Base-by-base conservation (phyloP, 2,113 vertebrate genomes). In the Acrocephalus kingi region DNA sequence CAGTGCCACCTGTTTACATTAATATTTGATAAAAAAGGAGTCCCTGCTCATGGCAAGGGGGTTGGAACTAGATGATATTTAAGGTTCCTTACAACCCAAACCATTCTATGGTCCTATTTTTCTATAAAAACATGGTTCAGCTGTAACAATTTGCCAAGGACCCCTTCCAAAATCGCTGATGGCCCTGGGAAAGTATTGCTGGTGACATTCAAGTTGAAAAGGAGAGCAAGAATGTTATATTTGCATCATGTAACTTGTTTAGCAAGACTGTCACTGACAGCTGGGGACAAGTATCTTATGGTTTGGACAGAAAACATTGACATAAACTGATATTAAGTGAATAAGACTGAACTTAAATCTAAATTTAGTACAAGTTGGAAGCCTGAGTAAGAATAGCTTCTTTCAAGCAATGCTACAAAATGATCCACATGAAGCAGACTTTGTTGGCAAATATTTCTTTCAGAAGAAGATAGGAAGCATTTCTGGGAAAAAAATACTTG, bases 121-220 rank as follows among this genome's bases (percentile, higher is more conserved):
- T 69, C 63, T 49, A 43, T 7, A 45, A 71, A 85, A 89, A 59
- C 22, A 21, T 25, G 31, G 24, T 16, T 69, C 3, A 90, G 39
- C 51, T 22, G n/a, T 31, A 87, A n/a, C 3, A 63, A 78, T 43
- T 31, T 91, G 11, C 24, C 7, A 19, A 81, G 81, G 27, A 85
- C 12, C 3, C 46, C 23, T 71, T 66, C 56, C 27, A 37, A 84
- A 59, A 39, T 13, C 5, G 0, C 14, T 63, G 39, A 56, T 35
- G 33, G 18, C 6, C 55, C 6, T 0, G 0, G 39, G 8, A 87
- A 91, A 35, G 7, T 51, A 24, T 25, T 55, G 24, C 14, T 46
- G 28, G 37, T 63, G 35, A 21, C 31, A 74, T 55, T 23, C 2
- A 31, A 67, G 16, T n/a, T 61, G 45, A 69, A 90, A 87, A 67